Base-by-base conservation (phyloP, 2,113 vertebrate species). In the Candoia aspera region DNA sequence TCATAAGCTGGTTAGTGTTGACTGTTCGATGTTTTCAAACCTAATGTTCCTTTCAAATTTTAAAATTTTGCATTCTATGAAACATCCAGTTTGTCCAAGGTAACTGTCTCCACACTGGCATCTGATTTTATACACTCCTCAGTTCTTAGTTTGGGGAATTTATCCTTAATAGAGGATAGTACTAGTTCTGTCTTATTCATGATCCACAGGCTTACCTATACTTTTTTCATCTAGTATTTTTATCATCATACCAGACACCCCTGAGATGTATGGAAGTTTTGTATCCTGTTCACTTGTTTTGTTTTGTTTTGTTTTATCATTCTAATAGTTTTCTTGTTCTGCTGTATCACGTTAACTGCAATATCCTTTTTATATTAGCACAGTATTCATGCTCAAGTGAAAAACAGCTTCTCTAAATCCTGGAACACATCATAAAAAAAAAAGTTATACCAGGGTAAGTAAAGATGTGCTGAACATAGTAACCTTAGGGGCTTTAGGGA, bases 391-490 rank as follows among this genome's bases (percentile, higher is more conserved):
- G 33, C 60, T 91, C 60, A 87, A 26, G 26, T 73, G 60, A 91
- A 91, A 87, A 73, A 91, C 55, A 73, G 79, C 42, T 24, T 62
- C 37, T 53, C 33, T 29, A 91, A 85, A 85, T 37, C 49, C 49
- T 89, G 58, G 37, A 89, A 53, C 5, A 29, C 19, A 54, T 88
- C 54, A 53, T 29, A 68, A 13, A 55, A 6, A 86, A 17, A n/a
- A n/a, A 84, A 88, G 57, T 58, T 89, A 92, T 29, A 60, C 57
- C 42, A 84, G 8, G 58, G 33, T 42, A 85, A 58, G 60, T 92
- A 85, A 59, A 92, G 87, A 89, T 89, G 60, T 89, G 87, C 91
- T 59, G 89, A 92, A 92, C n/a, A 84, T 84, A 59, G 73, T 53
- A 68, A 73, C 73, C 73, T 92, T 92, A 55, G 46, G 42, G 73